These are phyloP conservation scores for Galerucella calmariensis DNA, from an alignment of 2,888 invertebrate species.

Conservation along the genomic window DNA sequence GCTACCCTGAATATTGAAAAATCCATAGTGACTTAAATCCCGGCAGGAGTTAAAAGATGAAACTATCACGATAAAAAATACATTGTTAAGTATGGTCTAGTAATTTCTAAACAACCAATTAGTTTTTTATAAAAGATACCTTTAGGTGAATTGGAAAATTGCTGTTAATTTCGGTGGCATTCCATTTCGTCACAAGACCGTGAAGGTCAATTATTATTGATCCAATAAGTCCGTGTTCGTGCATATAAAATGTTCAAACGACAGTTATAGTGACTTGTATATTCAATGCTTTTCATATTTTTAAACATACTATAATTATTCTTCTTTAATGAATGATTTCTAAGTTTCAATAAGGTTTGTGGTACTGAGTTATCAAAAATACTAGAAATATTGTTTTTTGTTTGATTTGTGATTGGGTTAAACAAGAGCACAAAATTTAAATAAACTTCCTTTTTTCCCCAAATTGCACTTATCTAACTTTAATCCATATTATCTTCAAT, in stretches of 20 bases:
- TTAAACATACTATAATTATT: too few species aligned
- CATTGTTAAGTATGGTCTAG: conserved; percentile 17
- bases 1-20: not conserved
- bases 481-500: too few species aligned
- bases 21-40: not conserved
- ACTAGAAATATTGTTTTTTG: too few species aligned
- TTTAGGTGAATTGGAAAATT: conserved; percentile 23
- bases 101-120: conserved; percentile 13
- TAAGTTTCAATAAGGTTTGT: too few species aligned
- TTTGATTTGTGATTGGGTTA: too few species aligned
- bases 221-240: conserved; percentile 18
- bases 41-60: not conserved
- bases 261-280: not conserved
- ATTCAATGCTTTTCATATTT: not conserved
- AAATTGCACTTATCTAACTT: too few species aligned
- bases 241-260: not conserved
- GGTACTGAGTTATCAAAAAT: too few species aligned
- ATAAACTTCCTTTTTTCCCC: too few species aligned
- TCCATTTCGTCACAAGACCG: conserved; percentile 14
- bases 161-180: conserved; percentile 23
- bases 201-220: conserved; percentile 27
- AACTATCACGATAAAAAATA: conserved; percentile 7
- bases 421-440: too few species aligned
- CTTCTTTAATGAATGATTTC: too few species aligned
- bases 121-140: conserved; percentile 11